Base-by-base conservation (phyloP, 92 coral and sea anemone genomes). In the Blastomussa wellsi region DNA sequence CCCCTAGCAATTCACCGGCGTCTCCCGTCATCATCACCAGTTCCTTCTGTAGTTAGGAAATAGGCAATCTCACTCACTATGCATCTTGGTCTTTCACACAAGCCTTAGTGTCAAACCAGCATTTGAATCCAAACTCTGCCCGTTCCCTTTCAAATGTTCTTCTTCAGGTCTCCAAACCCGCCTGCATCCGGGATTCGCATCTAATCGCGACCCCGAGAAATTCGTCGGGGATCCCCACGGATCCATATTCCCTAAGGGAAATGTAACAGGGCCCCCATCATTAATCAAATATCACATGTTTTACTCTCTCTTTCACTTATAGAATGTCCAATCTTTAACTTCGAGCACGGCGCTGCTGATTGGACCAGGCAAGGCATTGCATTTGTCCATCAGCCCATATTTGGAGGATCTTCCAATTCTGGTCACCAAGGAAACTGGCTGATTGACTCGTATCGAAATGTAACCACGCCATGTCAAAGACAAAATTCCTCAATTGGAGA, bases 391-490 rank as follows among this genome's bases (percentile, higher is more conserved):
- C 92, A 89, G 70, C 95, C 95, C 59, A 75, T 85, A 70, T 82
- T 82, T 78, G 86, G 85, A 16, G 86, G 77, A 12, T 24, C 72
- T 6, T n/a, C 60, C 11, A 60, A 32, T 42, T 49, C 75, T 52
- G 84, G 82, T 53, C 86, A 89, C 92, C 85, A 82, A 76, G 95
- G 90, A 59, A 89, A 89, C 86, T 86, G 92, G 92, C 24, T 71
- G 72, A 79, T 87, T 52, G 85, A 83, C 73, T 59, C 93, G 42
- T 51, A 74, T 51, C 83, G 79, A 4, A 87, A 87, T 53, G 90
- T 83, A 53, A 90, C 90, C 71, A 82, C 93, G 80, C 93, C 93
- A 12, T 90, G 93, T 53, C 90, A 74, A 59, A 39, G 89, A 77
- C 59, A 51, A 78, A 78, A n/a, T 47, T 22, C 76, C 8, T 53